Conservation (phyloP, 64 coral and sea anemone genomes). For the Astreopora myriophthalma region DNA sequence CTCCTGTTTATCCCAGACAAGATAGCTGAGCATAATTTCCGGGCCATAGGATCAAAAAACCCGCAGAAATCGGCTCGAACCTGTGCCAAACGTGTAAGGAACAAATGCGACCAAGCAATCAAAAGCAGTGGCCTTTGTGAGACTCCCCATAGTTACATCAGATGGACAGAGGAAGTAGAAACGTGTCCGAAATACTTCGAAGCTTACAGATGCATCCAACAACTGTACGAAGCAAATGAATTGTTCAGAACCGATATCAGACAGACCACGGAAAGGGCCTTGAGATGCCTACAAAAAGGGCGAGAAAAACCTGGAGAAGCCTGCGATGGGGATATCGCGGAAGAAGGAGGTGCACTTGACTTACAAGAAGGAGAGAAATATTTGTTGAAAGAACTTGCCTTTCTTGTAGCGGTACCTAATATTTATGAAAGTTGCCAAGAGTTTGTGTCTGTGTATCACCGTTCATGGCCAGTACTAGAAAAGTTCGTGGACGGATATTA, state of each 20-base stretch:
- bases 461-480: slow-evolving; percentile 72
- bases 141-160: slow-evolving; percentile 47
- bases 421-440: slow-evolving; percentile 74
- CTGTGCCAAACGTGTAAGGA: slow-evolving; percentile 65
- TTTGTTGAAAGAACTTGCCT: slow-evolving; percentile 79
- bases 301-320: not conserved
- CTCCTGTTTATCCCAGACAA: slow-evolving; percentile 76
- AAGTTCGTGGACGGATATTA: slow-evolving; percentile 67
- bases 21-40: slow-evolving; percentile 78
- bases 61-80: slow-evolving; percentile 78
- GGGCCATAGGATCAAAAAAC: slow-evolving; percentile 79
- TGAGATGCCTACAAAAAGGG: slow-evolving; percentile 60
- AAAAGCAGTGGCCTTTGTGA: slow-evolving; percentile 3
- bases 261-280: slow-evolving; percentile 55
- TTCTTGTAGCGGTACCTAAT: slow-evolving; percentile 40
- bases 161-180: slow-evolving; percentile 76
- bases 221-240: slow-evolving; percentile 73
- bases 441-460: slow-evolving; percentile 86
- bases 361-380: slow-evolving; percentile 82
- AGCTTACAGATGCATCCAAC: slow-evolving; percentile 48
- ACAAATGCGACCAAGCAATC: slow-evolving; percentile 72
- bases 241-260: slow-evolving; percentile 53
- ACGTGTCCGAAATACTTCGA: slow-evolving; percentile 32
- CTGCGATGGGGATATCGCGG: not conserved
- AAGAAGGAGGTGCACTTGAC: not conserved